Evolutionary conservation across 2,113 vertebrate genomes (phyloP), one percentile per base, ranked within the genome.

Genomic region (Prunella himalayana): DNA sequence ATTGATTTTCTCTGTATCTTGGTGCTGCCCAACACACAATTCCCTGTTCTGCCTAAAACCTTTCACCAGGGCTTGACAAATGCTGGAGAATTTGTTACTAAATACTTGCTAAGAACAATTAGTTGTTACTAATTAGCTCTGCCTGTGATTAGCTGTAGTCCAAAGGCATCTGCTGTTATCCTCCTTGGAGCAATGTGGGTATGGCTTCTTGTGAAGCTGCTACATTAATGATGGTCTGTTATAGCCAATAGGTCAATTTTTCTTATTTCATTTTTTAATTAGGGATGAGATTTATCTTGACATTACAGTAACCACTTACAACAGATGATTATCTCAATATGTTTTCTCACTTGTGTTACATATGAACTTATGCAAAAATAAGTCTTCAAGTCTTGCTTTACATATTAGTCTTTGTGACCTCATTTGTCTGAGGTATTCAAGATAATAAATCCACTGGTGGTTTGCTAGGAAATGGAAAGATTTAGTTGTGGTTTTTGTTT

Each of bases 391-490:
- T 37, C 82, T 93, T 81, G n/a, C 44, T 94, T 97, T 90, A 22
- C 14, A 13, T 61, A 50, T 10, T 10, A 47, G n/a, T 65, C 42
- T 93, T 41, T 93, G 85, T 51, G 76, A 93, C 86, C 90, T 90
- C 95, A 85, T 76, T 86, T 51, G 30, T 70, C 91, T 70, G 92
- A 94, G 50, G 49, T 95, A 71, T 68, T 95, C 73, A 92, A 80
- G 89, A 79, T 70, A 91, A 91, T 97, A 97, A 97, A 97, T 97
- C 80, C 86, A 56, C 47, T 33, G 41, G 64, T 90, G 50, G 30
- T 92, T 97, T 97, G 47, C 50, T 30, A 56, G 69, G 88, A 97
- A 97, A 88, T 90, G 22, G 35, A 94, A 96, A 92, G 88, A 82
- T 11, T 81, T 98, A 97, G 90, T 39, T 41, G 11, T 7, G 9